Percentiles rank a stretch among this genome's conserved stretches.
Conservation (phyloP, 2,888 invertebrate species). For the Drosophila prolongata region DNA sequence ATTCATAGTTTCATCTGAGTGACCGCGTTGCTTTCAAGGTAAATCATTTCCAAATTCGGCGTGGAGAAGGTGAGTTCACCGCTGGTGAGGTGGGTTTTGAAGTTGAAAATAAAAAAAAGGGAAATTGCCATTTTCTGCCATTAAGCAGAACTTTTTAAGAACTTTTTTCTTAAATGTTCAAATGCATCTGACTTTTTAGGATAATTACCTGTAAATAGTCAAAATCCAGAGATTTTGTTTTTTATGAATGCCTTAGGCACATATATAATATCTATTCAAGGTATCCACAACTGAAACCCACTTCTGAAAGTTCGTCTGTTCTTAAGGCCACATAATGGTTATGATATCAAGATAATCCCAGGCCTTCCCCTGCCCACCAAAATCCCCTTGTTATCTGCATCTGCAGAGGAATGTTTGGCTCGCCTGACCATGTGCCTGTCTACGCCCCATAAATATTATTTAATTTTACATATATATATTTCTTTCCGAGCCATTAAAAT, state of each 20-base stretch:
- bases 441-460: constrained; percentile 77
- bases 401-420: constrained; percentile 49
- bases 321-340: constrained; percentile 22
- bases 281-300: neutral
- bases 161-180: no score
- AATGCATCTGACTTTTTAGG: no score
- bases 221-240: no score
- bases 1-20: constrained; percentile 65
- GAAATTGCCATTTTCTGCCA: neutral
- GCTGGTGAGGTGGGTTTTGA: constrained; percentile 12
- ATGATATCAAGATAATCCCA: constrained; percentile 32
- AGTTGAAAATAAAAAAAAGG: neutral
- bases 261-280: neutral
- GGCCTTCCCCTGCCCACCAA: constrained; percentile 10
- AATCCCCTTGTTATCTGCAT: constrained; percentile 1
- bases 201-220: no score
- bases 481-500: constrained; percentile 74
- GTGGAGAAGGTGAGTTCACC: constrained; percentile 26
- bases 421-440: constrained; percentile 72
- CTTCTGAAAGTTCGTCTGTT: constrained; percentile 13
- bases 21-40: constrained; percentile 70
- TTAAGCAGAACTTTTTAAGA: no score
- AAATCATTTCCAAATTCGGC: constrained; percentile 51
- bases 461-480: constrained; percentile 64
- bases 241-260: no score